Evolutionary conservation across 2,888 invertebrate species (phyloP).

Genomic region (Brachyopa scutellaris): DNA sequence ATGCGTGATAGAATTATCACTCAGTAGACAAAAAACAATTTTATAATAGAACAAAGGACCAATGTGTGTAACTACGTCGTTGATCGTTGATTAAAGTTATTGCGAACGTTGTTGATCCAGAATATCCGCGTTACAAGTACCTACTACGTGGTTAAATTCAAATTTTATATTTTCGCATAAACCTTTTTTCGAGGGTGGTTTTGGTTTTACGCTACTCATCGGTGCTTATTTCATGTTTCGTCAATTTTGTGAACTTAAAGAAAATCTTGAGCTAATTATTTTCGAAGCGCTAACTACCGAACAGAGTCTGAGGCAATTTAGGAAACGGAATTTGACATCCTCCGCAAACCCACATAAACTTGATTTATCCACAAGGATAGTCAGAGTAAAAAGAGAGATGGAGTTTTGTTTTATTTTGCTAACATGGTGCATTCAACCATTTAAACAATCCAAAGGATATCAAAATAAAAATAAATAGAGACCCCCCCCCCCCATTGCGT

Average conservation of each 20-base stretch:
- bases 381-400: neutral
- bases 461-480: slow-evolving; percentile 34
- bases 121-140: slow-evolving; percentile 5
- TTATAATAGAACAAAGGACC: slow-evolving; percentile 41
- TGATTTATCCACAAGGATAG: slow-evolving; percentile 38
- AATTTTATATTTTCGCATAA: slow-evolving; percentile 14
- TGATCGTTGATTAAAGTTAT: slow-evolving; percentile 19
- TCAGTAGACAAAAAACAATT: slow-evolving; percentile 9
- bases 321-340: no score
- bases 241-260: slow-evolving; percentile 47
- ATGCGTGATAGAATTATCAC: slow-evolving; percentile 70
- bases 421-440: slow-evolving; percentile 43
- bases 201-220: neutral
- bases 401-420: slow-evolving; percentile 21
- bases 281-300: slow-evolving; percentile 5
- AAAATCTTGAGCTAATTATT: slow-evolving; percentile 54
- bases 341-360: no score
- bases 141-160: slow-evolving; percentile 10
- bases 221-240: slow-evolving; percentile 35
- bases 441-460: slow-evolving; percentile 51
- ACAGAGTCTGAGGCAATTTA: slow-evolving; percentile 15
- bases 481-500: neutral
- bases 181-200: slow-evolving; percentile 37
- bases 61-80: slow-evolving; percentile 57
- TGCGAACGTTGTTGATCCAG: slow-evolving; percentile 37